A percentile compares a stretch with the other conserved stretches of the same genome.
Conservation (phyloP, 2,113 vertebrate genomes). For the Ciconia maguari region DNA sequence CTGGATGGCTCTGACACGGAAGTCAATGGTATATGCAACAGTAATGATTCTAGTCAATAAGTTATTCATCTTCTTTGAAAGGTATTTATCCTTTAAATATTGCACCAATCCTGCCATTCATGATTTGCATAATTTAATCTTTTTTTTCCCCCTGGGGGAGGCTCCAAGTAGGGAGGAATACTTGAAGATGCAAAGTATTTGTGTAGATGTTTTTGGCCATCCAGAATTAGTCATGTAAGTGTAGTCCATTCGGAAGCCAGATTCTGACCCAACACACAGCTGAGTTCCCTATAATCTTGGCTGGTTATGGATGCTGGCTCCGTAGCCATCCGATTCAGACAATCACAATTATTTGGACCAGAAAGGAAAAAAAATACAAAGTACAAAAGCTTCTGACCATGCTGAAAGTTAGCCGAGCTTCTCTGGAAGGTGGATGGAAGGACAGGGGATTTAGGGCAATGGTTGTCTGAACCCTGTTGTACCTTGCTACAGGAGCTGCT, state of each 20-base stretch:
- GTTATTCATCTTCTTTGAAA: not conserved
- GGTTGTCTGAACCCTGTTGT: not conserved
- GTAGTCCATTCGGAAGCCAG: not conserved
- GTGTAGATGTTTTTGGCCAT: not conserved
- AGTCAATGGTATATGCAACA: not conserved
- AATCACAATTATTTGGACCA: not conserved
- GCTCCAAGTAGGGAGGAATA: not conserved
- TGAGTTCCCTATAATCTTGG: not conserved
- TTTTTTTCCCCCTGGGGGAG: not conserved
- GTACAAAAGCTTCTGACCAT: not conserved
- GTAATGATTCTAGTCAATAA: not conserved
- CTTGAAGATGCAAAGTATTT: not conserved
- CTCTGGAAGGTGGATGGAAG: not conserved
- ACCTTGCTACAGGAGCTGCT: not conserved
- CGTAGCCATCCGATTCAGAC: not conserved
- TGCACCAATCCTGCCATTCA: not conserved
- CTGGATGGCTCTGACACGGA: not conserved
- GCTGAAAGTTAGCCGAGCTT: not conserved
- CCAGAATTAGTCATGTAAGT: not conserved
- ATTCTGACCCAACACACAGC: not conserved
- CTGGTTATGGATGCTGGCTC: not conserved
- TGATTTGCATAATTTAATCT: not conserved
- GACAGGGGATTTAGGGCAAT: not conserved
- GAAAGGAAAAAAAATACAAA: not conserved
- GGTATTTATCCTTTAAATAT: not conserved